Evolutionary conservation across 2,888 invertebrate genomes (phyloP).

Genomic region (Colostygia pectinataria): DNA sequence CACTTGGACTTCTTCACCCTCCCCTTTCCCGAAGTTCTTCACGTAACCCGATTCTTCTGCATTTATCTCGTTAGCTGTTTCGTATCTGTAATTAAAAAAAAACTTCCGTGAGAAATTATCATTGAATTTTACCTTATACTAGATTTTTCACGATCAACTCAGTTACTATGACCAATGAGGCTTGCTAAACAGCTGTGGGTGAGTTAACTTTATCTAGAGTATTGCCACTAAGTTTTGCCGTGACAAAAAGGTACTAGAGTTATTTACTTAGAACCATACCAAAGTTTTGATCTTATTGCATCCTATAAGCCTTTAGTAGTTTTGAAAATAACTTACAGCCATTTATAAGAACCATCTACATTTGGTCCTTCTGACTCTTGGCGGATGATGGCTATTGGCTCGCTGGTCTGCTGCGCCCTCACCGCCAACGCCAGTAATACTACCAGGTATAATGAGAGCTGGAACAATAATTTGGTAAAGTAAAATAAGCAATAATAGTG

Average conservation of each 20-base stretch:
- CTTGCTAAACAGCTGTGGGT: too few relatives aligned
- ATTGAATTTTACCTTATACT: too few relatives aligned
- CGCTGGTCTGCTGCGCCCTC: conserved; percentile 53
- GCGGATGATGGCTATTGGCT: conserved; percentile 83
- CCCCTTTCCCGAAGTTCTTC: conserved; percentile 82
- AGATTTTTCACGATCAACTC: too few relatives aligned
- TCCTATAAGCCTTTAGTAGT: too few relatives aligned
- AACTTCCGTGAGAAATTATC: too few relatives aligned
- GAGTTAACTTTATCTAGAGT: too few relatives aligned
- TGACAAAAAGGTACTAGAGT: too few relatives aligned
- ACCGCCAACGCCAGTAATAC: conserved; percentile 47
- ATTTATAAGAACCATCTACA: conserved; percentile 85
- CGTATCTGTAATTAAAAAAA: conserved; percentile 70
- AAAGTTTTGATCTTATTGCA: not conserved
- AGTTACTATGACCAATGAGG: too few relatives aligned
- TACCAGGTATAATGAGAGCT: conserved; percentile 58
- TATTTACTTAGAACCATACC: too few relatives aligned
- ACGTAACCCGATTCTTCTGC: conserved; percentile 85
- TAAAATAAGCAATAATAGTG: not conserved
- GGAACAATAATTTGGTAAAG: conserved; percentile 34
- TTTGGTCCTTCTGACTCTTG: conserved; percentile 85
- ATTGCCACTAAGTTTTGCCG: too few relatives aligned
- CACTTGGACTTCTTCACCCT: conserved; percentile 77
- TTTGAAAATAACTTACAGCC: conserved; percentile 76
- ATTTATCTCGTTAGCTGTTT: conserved; percentile 85